A percentile compares a stretch with the other conserved stretches of the same genome.
Evolutionary conservation across 2,797 vertebrate genomes (phyloP).

Genomic region (Eremophila alpestris): DNA sequence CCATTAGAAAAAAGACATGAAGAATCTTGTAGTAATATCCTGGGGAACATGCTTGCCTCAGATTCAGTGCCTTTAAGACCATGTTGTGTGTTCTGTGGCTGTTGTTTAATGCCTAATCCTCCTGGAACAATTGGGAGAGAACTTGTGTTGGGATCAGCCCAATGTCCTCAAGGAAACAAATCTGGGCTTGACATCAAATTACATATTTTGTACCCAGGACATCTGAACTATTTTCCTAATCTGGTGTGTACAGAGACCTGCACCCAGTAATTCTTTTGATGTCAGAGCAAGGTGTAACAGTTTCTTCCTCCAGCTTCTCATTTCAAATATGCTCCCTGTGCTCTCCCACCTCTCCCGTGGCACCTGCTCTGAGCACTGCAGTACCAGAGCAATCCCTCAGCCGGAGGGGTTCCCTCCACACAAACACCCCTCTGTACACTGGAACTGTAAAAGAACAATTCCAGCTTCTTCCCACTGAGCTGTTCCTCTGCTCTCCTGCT

Average conservation of each 20-base stretch:
- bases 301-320: neutral
- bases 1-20: constrained; percentile 33
- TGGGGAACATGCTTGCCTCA: neutral
- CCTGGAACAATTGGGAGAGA: neutral
- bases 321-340: neutral
- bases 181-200: constrained; percentile 35
- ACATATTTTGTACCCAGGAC: neutral
- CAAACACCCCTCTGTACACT: neutral
- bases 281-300: neutral
- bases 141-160: neutral
- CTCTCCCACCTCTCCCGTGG: neutral
- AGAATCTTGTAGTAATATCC: constrained; percentile 23
- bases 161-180: constrained; percentile 34
- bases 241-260: neutral
- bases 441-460: neutral
- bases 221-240: neutral
- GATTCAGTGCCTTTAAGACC: neutral
- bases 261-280: neutral
- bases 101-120: constrained; percentile 22
- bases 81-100: neutral
- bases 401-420: neutral
- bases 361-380: neutral
- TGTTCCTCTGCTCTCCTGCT: neutral
- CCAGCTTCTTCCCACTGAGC: neutral
- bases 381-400: neutral